phyloP scores from a whole-genome alignment of 2,888 invertebrate genomes.

The Lumbricus terrestris region DNA sequence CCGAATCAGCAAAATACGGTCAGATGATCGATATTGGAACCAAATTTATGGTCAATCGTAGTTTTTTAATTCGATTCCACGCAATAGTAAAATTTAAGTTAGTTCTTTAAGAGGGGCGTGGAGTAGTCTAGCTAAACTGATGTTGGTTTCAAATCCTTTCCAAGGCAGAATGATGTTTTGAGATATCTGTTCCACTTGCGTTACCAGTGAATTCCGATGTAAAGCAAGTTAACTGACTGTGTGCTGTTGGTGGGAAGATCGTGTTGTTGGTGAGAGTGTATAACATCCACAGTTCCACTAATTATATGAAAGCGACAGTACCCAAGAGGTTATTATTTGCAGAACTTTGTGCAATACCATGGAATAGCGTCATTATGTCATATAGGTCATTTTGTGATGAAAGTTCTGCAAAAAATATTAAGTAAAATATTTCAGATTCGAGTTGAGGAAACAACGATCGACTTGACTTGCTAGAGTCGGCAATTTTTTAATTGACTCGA shows the following conservation, averaged over 20 bases:
- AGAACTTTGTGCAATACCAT: too few relatives aligned
- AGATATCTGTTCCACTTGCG: neutral
- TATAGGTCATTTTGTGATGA: too few relatives aligned
- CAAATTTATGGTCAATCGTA: neutral
- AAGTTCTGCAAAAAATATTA: too few relatives aligned
- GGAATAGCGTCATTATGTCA: too few relatives aligned
- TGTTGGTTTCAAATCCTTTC: neutral
- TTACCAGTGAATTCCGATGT: neutral
- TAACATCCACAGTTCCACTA: too few relatives aligned
- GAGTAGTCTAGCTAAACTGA: neutral
- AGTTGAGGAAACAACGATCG: too few relatives aligned
- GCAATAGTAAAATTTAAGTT: neutral
- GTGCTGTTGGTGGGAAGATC: neutral
- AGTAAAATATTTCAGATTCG: too few relatives aligned
- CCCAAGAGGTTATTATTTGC: too few relatives aligned
- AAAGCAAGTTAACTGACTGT: neutral
- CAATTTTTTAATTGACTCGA: too few relatives aligned
- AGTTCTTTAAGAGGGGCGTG: neutral
- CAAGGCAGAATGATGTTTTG: neutral
- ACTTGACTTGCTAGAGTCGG: too few relatives aligned
- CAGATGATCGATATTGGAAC: neutral
- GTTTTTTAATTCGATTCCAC: neutral
- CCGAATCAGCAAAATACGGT: constrained; percentile 31
- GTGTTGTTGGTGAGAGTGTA: neutral
- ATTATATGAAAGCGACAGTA: too few relatives aligned